Evolutionary conservation across 2,797 vertebrate species (phyloP).

Genomic region (Antrozous pallidus): DNA sequence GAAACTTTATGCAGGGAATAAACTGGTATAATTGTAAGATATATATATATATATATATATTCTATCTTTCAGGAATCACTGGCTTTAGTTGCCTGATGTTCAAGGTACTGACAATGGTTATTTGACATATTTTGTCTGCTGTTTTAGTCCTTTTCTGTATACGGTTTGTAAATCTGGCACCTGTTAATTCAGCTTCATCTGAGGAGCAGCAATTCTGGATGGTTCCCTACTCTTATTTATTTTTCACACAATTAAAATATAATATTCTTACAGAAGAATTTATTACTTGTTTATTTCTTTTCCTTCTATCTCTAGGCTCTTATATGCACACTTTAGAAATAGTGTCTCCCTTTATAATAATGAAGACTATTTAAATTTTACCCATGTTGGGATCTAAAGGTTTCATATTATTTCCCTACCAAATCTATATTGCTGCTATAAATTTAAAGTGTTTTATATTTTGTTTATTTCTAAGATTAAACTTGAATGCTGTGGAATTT

Average conservation of each 20-base stretch:
- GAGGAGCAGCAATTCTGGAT: background rate
- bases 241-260: background rate
- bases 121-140: background rate
- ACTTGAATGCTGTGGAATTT: background rate
- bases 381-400: background rate
- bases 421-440: background rate
- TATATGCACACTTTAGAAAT: background rate
- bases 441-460: background rate
- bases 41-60: too few relatives aligned
- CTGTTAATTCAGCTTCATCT: background rate
- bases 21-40: background rate
- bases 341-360: background rate
- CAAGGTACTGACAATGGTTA: background rate
- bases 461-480: background rate
- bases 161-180: background rate
- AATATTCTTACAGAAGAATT: background rate
- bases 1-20: background rate
- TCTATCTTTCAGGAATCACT: background rate
- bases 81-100: background rate
- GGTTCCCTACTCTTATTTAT: background rate
- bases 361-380: background rate
- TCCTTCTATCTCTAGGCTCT: background rate
- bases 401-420: background rate
- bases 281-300: background rate
- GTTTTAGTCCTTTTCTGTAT: background rate